These are phyloP conservation scores for Gallinago solitaria DNA, from an alignment of 2,797 vertebrate species.

Conservation along the genomic window DNA sequence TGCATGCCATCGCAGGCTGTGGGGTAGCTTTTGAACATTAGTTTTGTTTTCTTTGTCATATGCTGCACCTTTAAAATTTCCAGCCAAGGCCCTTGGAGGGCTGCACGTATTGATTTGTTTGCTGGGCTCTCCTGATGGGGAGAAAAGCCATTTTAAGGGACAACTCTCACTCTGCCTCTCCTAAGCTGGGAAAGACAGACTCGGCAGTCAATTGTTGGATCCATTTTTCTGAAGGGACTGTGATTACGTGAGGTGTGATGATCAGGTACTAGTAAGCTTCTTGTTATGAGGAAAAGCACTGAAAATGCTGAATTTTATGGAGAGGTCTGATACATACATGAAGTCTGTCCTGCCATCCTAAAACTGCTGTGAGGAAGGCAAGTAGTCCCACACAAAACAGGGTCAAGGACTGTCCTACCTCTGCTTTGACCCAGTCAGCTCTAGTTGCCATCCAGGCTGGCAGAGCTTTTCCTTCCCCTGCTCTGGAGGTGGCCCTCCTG, in stretches of 20 bases:
- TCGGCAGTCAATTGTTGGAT: neutral
- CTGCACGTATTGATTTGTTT: neutral
- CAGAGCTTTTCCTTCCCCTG: fast-evolving
- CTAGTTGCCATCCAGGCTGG: neutral
- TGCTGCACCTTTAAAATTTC: neutral
- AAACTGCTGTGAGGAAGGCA: neutral
- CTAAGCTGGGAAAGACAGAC: neutral
- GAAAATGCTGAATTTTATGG: neutral
- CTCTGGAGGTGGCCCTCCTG: fast-evolving
- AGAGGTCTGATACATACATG: neutral
- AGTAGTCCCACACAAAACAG: neutral
- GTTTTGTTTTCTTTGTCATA: neutral
- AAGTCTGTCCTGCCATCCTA: neutral
- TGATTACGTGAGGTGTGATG: neutral
- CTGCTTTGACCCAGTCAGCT: neutral
- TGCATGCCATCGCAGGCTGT: neutral
- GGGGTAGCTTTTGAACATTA: neutral
- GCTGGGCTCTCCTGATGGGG: neutral
- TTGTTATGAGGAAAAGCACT: neutral
- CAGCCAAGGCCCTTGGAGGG: neutral
- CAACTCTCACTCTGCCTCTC: neutral
- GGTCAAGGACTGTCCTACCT: neutral
- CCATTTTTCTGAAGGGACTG: neutral
- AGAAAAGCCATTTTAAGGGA: neutral
- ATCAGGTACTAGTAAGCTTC: neutral